Evolutionary conservation across 1,140 invertebrate species (phyloP), one percentile per base, ranked within the genome.

Genomic region (Anadara kagoshimensis): DNA sequence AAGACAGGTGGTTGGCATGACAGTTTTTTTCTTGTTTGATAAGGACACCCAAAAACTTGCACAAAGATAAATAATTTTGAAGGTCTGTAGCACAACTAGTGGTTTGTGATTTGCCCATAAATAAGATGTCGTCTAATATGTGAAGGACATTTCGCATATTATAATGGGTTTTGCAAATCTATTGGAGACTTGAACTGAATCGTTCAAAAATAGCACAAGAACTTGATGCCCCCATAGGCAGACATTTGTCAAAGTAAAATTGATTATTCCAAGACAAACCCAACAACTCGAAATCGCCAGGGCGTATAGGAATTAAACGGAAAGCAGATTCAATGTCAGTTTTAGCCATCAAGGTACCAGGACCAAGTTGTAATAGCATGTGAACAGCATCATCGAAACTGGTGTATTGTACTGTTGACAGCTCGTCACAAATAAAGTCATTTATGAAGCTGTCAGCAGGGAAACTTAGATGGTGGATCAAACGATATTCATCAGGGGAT

Each of bases 311-410:
- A 14, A 77, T 65, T 51, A 73, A 64, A 1, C 75, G 22, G 43
- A 77, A 77, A 5, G 59, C 75, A 45, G 63, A n/a, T 51, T 70
- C 54, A 22, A 77, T 64, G 45, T 77, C 70, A 11, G 66, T 43
- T 59, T 77, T 77, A 29, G 69, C 75, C 62, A 77, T 58, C 1
- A 65, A 36, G 0, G 65, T 45, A 11, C 44, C 44, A 0, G 20
- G 24, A 11, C 71, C 41, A 22, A 36, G n/a, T n/a, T n/a, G n/a
- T n/a, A n/a, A n/a, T n/a, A n/a, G n/a, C n/a, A n/a, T n/a, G n/a
- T n/a, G n/a, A n/a, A n/a, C n/a, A n/a, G 41, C 45, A 44, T 62
- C 36, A 2, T 14, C 8, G 12, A 62, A 61, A 63, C 11, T 16
- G 5, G 41, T 43, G 24, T 67, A 67, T 56, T 67, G 24, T 43